phyloP scores from a whole-genome alignment of 2,797 vertebrate genomes.

The Hapalemur alaotrensis region DNA sequence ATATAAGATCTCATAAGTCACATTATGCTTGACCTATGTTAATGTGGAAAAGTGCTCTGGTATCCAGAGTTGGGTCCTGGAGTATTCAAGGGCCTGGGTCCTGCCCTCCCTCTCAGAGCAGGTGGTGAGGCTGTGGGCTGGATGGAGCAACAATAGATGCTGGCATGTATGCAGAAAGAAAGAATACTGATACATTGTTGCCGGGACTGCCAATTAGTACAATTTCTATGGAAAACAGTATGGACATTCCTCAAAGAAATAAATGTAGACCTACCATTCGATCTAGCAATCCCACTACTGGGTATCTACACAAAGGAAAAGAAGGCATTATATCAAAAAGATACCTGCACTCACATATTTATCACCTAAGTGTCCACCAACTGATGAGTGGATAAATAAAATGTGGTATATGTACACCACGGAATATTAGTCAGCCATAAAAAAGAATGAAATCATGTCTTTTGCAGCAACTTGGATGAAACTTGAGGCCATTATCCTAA shows the following conservation, averaged over 20 bases:
- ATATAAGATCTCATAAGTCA: not conserved
- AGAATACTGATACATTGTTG: not conserved
- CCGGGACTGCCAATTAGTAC: not conserved
- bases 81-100: not conserved
- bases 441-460: not conserved
- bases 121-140: not conserved
- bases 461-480: not conserved
- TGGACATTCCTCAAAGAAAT: not conserved
- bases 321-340: not conserved
- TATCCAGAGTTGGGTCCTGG: not conserved
- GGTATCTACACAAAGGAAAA: not conserved
- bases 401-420: not conserved
- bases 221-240: not conserved
- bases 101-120: not conserved
- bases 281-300: not conserved
- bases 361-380: not conserved
- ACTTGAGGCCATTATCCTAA: not conserved
- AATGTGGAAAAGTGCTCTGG: not conserved
- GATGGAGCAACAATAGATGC: not conserved
- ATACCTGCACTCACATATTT: not conserved
- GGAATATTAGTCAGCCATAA: not conserved
- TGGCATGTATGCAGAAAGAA: not conserved
- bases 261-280: not conserved
- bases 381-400: not conserved
- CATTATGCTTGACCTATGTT: not conserved